Base-by-base conservation (phyloP, 2,113 vertebrate genomes). In the Dipodomys stephensi region DNA sequence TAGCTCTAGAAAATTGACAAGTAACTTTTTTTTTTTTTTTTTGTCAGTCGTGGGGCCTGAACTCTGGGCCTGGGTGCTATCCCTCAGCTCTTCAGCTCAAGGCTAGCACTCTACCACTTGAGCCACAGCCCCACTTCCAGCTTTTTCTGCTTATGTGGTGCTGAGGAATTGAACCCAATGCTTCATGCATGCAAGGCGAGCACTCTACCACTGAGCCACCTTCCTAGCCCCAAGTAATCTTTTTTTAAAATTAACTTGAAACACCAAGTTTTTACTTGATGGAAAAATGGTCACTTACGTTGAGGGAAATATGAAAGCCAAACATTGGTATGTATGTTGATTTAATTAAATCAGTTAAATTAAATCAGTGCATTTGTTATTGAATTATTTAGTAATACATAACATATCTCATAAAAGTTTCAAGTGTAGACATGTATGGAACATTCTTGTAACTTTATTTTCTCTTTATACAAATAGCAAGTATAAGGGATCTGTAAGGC, bases 231-330 rank as follows among this genome's bases (percentile, higher is more conserved):
- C 7, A 32, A 6, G 23, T 68, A 72, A n/a, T 16, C 77, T 81
- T 76, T 28, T 76, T 85, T 2, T 85, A 5, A 30, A 82, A 87
- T 69, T 73, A 23, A 87, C 30, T 83, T 78, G 11, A 60, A 72
- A 83, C 83, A 72, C 85, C 27, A 83, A 72, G 49, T 12, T 62
- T 86, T 86, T 53, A 71, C 44, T 86, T 90, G 28, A 27, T 90
- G 57, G 78, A 83, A 69, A 57, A 92, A 64, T 87, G 44, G 23
- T 20, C 35, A 64, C 77, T 62, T 64, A 53, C 32, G 78, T 35
- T 87, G 49, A 73, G 57, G 4, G 44, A n/a, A 53, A 60, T 74
- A 15, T 53, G 65, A 90, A 84, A 64, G 60, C 27, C 6, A 93
- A 39, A 30, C n/a, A 79, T 83, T 91, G 74, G 25, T 74, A 25